Percentiles rank a stretch among this genome's conserved stretches.
phyloP scores from a whole-genome alignment of 2,888 invertebrate genomes.

The Siphonodentalium dalli region DNA sequence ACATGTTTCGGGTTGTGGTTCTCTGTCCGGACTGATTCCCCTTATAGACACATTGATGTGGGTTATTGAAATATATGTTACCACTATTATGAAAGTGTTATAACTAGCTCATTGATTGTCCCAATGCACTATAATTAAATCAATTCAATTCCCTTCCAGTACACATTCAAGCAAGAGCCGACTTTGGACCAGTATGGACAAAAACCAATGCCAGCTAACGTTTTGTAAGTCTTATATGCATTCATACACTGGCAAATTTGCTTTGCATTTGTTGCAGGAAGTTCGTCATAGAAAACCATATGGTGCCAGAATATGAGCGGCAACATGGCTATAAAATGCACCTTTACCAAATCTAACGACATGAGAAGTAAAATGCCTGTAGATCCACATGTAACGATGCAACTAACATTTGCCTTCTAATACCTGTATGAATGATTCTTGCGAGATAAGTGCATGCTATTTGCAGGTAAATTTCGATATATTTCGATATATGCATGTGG shows the following conservation, averaged over 20 bases:
- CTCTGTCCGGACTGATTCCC: too few relatives aligned
- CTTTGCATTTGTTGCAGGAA: neutral
- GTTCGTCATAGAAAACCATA: neutral
- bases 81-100: neutral
- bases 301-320: too few relatives aligned
- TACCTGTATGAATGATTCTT: too few relatives aligned
- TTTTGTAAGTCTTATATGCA: slow-evolving; percentile 47
- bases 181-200: slow-evolving; percentile 56
- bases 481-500: too few relatives aligned
- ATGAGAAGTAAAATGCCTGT: too few relatives aligned
- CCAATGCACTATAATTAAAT: neutral
- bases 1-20: too few relatives aligned
- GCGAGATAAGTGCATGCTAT: too few relatives aligned
- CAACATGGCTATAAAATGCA: too few relatives aligned
- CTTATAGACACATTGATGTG: neutral
- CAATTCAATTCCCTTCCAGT: slow-evolving; percentile 39
- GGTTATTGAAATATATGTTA: neutral
- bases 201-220: slow-evolving; percentile 58
- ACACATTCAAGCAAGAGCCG: slow-evolving; percentile 57
- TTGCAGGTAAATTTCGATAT: too few relatives aligned
- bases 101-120: neutral
- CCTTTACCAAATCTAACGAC: too few relatives aligned
- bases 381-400: too few relatives aligned
- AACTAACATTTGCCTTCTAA: too few relatives aligned
- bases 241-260: neutral